These are phyloP conservation scores for Camelus dromedarius DNA, from an alignment of 2,113 vertebrate species.

Conservation along the genomic window DNA sequence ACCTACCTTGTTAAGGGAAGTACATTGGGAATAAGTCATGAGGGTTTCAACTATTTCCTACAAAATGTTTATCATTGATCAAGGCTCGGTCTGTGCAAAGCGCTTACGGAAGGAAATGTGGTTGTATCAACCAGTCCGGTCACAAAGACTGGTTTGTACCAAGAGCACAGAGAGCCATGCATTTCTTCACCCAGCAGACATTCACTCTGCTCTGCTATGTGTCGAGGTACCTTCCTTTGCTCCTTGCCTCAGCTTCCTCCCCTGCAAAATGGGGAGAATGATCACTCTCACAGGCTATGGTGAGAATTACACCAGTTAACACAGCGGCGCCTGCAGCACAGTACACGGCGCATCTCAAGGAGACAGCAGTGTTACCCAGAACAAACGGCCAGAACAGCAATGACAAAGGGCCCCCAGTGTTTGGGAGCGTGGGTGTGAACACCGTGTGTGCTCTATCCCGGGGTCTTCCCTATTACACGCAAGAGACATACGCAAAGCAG, in stretches of 20 bases:
- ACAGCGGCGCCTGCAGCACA: rapidly evolving
- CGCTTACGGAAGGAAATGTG: background rate
- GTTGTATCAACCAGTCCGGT: background rate
- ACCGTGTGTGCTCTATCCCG: background rate
- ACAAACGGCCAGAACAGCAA: background rate
- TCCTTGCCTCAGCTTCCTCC: background rate
- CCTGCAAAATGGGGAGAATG: background rate
- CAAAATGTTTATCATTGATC: background rate
- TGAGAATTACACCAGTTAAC: background rate
- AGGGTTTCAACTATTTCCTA: background rate
- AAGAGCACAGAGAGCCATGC: background rate
- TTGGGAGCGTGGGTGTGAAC: no score
- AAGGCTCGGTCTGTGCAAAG: background rate
- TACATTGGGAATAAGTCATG: background rate
- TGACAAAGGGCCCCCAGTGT: rapidly evolving
- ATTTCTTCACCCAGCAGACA: rapidly evolving
- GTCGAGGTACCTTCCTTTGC: background rate
- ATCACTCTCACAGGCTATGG: background rate
- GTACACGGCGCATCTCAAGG: background rate
- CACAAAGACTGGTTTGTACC: background rate
- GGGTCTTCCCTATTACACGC: background rate
- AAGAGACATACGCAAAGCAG: background rate
- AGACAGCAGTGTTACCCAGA: background rate
- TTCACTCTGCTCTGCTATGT: rapidly evolving
- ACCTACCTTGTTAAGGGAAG: background rate